Base-by-base conservation (phyloP, 2,888 invertebrate species). In the Odontomyia ornata region DNA sequence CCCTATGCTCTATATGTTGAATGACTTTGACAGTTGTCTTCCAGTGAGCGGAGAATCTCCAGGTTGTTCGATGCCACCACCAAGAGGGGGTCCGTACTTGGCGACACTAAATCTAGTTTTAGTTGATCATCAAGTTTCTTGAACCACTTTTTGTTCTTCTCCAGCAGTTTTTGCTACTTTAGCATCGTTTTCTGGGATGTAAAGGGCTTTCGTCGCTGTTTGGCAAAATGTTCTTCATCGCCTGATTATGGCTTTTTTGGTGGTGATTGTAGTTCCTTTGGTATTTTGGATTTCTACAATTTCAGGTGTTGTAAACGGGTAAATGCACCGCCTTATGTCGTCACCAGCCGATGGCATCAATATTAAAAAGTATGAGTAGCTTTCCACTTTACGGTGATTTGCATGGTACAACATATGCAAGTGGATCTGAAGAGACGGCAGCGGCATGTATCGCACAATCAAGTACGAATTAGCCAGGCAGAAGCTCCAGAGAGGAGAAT, bases 141-240 rank as follows among this genome's bases (percentile, higher is more conserved):
- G 18, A 5, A 52, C 52, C 52, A 52, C 13, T 52, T 15, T 9
- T 18, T 2, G 52, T 75, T 75, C 52, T 75, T 78, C 18, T 9
- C 9, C 46, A 43, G 7, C 46, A 77, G 69, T 52, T 71, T 64
- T 56, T 75, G 21, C 71, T 71, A 79, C 30, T 77, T 72, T 9
- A n/a, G n/a, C n/a, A n/a, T 79, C 65, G 65, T 64, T 28, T 5
- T 77, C 60, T 36, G 46, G n/a, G 18, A 60, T 71, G 25, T 62
- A 77, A 27, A 78, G 36, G 25, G 77, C 75, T 64, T 78, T 30
- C 21, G 64, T 18, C 43, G 52, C 47, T 77, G 69, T 78, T 77
- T 62, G 62, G 27, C 62, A 15, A 62, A 23, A 18, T 62, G 23
- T n/a, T n/a, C n/a, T n/a, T 62, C 23, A 27, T 62, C 23, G 4